Conservation (phyloP, 1,140 invertebrate genomes). For the Nixonia krombeini region DNA sequence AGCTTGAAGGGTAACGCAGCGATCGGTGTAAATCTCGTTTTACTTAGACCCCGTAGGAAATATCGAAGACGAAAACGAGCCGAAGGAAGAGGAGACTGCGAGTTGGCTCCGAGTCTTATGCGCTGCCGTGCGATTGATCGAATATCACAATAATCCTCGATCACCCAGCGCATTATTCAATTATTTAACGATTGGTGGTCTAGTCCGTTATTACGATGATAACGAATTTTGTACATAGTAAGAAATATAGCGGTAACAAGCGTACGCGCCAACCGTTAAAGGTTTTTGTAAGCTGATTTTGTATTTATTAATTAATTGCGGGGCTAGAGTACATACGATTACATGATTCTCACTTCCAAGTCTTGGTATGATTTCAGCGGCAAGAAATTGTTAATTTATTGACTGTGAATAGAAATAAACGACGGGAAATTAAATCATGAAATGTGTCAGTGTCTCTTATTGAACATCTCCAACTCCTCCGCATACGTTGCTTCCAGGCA, state of each 20-base stretch:
- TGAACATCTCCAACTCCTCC: too few relatives aligned
- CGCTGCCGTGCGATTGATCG: constrained; percentile 23
- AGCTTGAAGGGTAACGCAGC: constrained; percentile 54
- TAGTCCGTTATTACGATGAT: constrained; percentile 45
- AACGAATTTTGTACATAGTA: constrained; percentile 45
- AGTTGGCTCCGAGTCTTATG: constrained; percentile 26
- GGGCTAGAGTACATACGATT: constrained; percentile 51
- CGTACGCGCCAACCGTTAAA: constrained; percentile 22
- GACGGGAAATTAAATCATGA: constrained; percentile 28
- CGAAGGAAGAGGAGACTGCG: constrained; percentile 16
- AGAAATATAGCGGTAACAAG: constrained; percentile 24
- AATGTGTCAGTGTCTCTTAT: neutral
- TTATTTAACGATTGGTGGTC: constrained; percentile 43
- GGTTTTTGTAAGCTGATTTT: constrained; percentile 65
- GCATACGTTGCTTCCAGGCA: too few relatives aligned
- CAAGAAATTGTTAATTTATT: constrained; percentile 69
- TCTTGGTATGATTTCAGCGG: constrained; percentile 58
- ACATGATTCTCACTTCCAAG: constrained; percentile 55
- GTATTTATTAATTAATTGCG: constrained; percentile 66
- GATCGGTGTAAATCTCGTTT: constrained; percentile 57
- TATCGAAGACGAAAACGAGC: constrained; percentile 10
- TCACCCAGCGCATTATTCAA: constrained; percentile 34
- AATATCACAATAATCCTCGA: constrained; percentile 24
- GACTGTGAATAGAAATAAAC: constrained; percentile 69
- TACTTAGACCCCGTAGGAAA: constrained; percentile 43